Base-by-base conservation (phyloP, 2,797 vertebrate genomes). In the Lepus oiostolus region DNA sequence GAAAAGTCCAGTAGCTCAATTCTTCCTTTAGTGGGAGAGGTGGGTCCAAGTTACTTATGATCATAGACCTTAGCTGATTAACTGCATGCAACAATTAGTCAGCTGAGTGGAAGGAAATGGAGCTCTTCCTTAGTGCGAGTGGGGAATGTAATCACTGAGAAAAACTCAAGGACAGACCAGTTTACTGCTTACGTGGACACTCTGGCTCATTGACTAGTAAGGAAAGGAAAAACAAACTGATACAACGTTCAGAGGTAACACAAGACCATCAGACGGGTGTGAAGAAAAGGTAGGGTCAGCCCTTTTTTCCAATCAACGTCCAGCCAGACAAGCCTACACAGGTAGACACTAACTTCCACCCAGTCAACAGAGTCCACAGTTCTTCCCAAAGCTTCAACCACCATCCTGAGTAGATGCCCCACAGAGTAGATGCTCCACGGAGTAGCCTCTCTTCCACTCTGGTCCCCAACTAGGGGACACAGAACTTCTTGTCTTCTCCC, bases 211-310 rank as follows among this genome's bases (percentile, higher is more conserved):
- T 9, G 32, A 8, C 85, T 5, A 67, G 75, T n/a, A 2, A 87
- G 38, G 32, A 88, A 67, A 82, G 24, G 17, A 91, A 58, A 88
- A 68, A 50, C 0, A 90, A 83, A 42, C 0, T 0, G 19, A n/a
- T 14, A 21, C 6, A 11, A 26, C 1, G 3, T 22, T 50, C 50
- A 2, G 2, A 74, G 54, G 54, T 26, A 26, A 30, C 2, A 9
- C 0, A 6, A 9, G 47, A 17, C 28, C 5, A 1, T 22, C 47
- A 1, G 0, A 3, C 3, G 24, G 12, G 5, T 0, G 17, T 4
- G 26, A 62, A n/a, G 3, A 2, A 12, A 32, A 5, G 35, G 0
- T 0, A 14, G 38, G 32, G 21, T 11, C 24, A 1, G 12, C 7
- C 24, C 13, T 42, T 50, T 72, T 81, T n/a, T 82, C 70, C 50